Evolutionary conservation across 2,888 invertebrate species (phyloP).

Genomic region (Rhagonycha fulva): DNA sequence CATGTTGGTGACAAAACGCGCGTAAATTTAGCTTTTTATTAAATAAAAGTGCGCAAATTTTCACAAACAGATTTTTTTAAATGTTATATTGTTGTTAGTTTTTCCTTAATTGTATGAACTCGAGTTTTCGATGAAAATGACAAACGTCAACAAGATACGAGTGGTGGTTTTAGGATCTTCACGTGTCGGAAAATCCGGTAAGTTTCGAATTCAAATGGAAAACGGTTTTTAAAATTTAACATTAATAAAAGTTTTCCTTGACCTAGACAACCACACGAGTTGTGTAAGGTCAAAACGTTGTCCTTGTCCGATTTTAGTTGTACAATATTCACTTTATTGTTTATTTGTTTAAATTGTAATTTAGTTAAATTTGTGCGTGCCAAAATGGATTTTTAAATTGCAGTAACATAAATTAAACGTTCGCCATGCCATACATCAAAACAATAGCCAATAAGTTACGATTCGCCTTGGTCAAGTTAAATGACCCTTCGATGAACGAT

Average conservation of each 20-base stretch:
- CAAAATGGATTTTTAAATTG: not conserved
- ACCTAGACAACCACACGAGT: slow-evolving; percentile 27
- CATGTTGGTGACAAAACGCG: not conserved
- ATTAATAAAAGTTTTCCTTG: slow-evolving; percentile 21
- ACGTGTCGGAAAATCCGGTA: slow-evolving; percentile 79
- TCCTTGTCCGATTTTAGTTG: slow-evolving; percentile 6
- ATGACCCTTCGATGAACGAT: not conserved
- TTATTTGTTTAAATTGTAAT: not conserved
- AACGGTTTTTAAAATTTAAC: not conserved
- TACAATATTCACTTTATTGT: not conserved
- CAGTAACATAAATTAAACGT: not conserved
- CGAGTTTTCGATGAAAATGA: slow-evolving; percentile 57
- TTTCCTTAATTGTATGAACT: not conserved
- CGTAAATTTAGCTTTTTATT: not conserved
- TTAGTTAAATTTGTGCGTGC: not conserved
- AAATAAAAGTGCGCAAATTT: not conserved
- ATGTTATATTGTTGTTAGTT: not conserved
- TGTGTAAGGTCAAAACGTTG: slow-evolving; percentile 21
- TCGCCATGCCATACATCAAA: not conserved
- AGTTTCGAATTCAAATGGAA: slow-evolving; percentile 47
- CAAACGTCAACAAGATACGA: slow-evolving; percentile 79
- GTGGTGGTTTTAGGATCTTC: slow-evolving; percentile 79
- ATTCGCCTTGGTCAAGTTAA: not conserved
- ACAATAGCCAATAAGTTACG: not conserved
- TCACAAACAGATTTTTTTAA: not conserved